Conservation (phyloP, 92 coral and sea anemone genomes). For the Zoanthus sociatus region DNA sequence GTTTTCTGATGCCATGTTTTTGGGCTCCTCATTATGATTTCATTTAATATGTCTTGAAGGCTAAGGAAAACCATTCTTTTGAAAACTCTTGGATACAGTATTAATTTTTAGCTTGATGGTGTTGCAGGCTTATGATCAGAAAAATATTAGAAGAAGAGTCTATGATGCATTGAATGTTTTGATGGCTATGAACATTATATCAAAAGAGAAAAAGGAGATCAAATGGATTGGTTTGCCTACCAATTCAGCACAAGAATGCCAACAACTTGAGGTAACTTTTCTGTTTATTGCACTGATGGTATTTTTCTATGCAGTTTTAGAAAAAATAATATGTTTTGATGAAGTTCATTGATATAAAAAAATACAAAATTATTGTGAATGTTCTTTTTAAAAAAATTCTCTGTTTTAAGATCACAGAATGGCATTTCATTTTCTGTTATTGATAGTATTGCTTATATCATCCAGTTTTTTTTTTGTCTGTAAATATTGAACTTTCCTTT, state of each 20-base stretch:
- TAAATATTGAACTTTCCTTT: neutral
- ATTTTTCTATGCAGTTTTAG: too few relatives aligned
- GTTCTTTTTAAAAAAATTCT: too few relatives aligned
- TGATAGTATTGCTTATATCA: neutral
- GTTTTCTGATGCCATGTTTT: too few relatives aligned
- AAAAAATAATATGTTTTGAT: too few relatives aligned
- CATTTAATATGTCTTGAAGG: too few relatives aligned
- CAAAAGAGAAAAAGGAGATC: slow-evolving; percentile 98
- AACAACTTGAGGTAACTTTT: slow-evolving; percentile 88
- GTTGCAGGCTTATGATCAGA: slow-evolving; percentile 94
- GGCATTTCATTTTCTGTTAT: too few relatives aligned
- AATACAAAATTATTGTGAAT: too few relatives aligned
- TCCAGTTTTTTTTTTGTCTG: neutral
- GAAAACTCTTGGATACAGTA: neutral
- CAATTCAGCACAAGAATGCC: slow-evolving; percentile 99
- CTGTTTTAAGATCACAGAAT: too few relatives aligned
- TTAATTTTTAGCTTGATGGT: neutral
- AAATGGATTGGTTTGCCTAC: slow-evolving; percentile 99
- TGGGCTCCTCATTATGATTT: too few relatives aligned
- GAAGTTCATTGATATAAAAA: too few relatives aligned
- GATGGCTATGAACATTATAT: slow-evolving; percentile 99
- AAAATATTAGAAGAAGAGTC: slow-evolving; percentile 96
- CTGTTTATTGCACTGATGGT: neutral
- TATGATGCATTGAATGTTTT: slow-evolving; percentile 98
- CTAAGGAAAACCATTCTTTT: too few relatives aligned